Evolutionary conservation across 1,140 invertebrate genomes (phyloP).

Genomic region (Drosophila bipectinata): DNA sequence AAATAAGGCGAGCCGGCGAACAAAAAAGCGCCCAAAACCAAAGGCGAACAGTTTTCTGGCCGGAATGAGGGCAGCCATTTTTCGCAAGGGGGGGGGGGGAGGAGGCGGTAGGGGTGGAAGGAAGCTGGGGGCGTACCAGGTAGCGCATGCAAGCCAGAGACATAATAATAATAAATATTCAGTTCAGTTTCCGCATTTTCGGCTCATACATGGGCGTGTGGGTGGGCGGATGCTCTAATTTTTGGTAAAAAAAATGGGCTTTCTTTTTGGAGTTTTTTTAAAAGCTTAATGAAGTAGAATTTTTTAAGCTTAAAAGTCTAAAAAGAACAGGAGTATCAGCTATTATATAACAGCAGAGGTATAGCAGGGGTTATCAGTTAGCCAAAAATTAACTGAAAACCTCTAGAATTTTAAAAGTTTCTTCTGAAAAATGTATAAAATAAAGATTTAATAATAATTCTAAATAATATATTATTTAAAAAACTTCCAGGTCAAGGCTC

Average conservation of each 20-base stretch:
- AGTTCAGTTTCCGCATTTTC: slow-evolving; percentile 57
- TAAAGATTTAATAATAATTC: too few relatives aligned
- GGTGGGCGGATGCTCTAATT: not conserved
- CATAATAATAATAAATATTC: slow-evolving; percentile 82
- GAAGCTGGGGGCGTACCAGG: slow-evolving; percentile 27
- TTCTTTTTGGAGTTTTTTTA: too few relatives aligned
- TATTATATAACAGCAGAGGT: too few relatives aligned
- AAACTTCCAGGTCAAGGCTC: not conserved
- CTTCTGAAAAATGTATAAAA: too few relatives aligned
- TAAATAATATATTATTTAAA: not conserved
- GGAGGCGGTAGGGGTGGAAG: not conserved
- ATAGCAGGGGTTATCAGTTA: not conserved
- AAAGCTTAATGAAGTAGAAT: too few relatives aligned
- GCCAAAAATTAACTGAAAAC: not conserved
- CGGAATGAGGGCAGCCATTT: slow-evolving; percentile 20
- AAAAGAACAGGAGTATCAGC: too few relatives aligned
- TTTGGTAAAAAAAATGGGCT: not conserved
- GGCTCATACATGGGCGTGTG: slow-evolving; percentile 3
- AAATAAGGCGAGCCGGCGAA: slow-evolving; percentile 47
- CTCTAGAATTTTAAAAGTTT: too few relatives aligned
- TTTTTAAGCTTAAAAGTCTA: too few relatives aligned
- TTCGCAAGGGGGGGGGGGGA: not conserved
- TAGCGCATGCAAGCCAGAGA: slow-evolving; percentile 38
- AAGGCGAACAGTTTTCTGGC: slow-evolving; percentile 47
- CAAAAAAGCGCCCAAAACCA: slow-evolving; percentile 30